phyloP scores from a whole-genome alignment of 2,113 vertebrate genomes.

The Bettongia penicillata region DNA sequence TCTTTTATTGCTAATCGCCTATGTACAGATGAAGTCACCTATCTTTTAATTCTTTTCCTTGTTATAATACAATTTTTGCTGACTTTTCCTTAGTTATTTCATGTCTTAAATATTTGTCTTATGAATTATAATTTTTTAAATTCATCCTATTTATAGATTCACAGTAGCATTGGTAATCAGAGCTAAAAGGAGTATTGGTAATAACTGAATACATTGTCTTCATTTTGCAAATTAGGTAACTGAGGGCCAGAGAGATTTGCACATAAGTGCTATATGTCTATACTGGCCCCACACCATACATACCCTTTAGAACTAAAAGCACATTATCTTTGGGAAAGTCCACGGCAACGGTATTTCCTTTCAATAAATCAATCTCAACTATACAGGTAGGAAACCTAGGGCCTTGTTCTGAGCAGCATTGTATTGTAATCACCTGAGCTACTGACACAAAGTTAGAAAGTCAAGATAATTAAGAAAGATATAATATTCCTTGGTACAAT shows the following conservation, averaged over 20 bases:
- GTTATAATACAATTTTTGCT: slow-evolving; percentile 41
- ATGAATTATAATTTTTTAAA: slow-evolving; percentile 31
- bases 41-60: slow-evolving; percentile 6
- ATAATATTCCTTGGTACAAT: background rate
- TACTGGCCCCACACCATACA: background rate
- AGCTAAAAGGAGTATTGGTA: background rate
- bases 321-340: background rate
- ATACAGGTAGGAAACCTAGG: background rate
- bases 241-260: background rate
- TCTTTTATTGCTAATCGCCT: background rate
- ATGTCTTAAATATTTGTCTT: slow-evolving; percentile 9
- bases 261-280: background rate
- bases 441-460: background rate
- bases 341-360: background rate
- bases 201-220: background rate
- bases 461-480: background rate
- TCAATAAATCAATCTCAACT: background rate
- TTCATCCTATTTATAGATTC: background rate
- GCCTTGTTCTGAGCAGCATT: background rate
- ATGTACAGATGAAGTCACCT: background rate
- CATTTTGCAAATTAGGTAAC: background rate
- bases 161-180: background rate
- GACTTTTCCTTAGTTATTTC: slow-evolving; percentile 26
- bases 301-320: background rate
- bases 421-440: background rate